Evolutionary conservation across 2,888 invertebrate genomes (phyloP).

Genomic region (Tenthredo mesomela): DNA sequence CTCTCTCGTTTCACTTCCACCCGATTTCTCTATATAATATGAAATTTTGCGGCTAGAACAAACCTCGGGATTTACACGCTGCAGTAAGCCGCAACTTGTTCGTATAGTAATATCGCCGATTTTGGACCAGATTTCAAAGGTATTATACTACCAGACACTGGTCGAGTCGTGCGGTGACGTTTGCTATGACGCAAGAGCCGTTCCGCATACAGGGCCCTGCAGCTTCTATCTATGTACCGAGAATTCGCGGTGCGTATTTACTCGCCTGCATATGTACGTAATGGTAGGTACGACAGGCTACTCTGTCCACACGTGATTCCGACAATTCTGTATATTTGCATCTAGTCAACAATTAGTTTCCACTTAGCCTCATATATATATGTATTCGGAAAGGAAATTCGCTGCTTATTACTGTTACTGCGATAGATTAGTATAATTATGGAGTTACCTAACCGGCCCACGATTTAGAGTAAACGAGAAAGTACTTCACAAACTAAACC

Average conservation of each 20-base stretch:
- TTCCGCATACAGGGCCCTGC: constrained; percentile 11
- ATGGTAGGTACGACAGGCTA: not conserved
- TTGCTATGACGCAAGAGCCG: not conserved
- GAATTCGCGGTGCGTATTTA: constrained; percentile 16
- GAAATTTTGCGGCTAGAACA: not conserved
- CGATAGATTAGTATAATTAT: not conserved
- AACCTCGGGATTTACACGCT: not conserved
- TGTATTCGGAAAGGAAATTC: not conserved
- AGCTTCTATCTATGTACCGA: not conserved
- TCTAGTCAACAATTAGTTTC: constrained; percentile 9
- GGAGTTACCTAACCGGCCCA: not conserved
- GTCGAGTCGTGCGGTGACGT: not conserved
- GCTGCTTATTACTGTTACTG: not conserved
- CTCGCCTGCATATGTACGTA: not conserved
- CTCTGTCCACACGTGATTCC: constrained; percentile 35
- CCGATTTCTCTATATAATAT: not conserved
- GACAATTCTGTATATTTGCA: constrained; percentile 3
- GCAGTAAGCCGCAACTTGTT: not conserved
- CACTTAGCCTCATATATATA: not conserved
- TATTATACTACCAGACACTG: not conserved
- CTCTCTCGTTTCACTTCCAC: not conserved
- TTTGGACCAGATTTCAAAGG: not conserved
- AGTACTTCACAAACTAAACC: not conserved
- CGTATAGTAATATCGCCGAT: not conserved
- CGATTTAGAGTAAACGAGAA: not conserved